phyloP scores from a whole-genome alignment of 2,888 invertebrate species.

The Rhagonycha lutea region DNA sequence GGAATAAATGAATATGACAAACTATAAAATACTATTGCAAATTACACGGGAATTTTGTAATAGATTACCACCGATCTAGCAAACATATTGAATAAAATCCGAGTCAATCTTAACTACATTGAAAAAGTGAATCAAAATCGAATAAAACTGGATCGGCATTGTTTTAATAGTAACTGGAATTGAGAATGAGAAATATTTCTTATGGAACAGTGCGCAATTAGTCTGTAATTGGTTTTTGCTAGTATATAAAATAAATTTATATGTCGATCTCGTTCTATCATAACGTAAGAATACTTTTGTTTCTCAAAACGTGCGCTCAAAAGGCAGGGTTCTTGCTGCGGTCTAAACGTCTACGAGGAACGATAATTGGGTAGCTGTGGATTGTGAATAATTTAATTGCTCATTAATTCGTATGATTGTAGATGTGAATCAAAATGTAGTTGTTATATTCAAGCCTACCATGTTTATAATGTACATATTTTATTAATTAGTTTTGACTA shows the following conservation, averaged over 20 bases:
- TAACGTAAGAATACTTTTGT: neutral
- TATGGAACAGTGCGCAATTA: constrained; percentile 40
- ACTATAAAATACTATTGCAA: neutral
- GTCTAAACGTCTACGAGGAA: constrained; percentile 30
- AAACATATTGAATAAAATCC: neutral
- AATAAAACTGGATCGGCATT: neutral
- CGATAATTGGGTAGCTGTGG: constrained; percentile 52
- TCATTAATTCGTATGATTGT: constrained; percentile 49
- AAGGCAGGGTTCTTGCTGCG: constrained; percentile 16
- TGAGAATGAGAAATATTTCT: constrained; percentile 39
- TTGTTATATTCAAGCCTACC: constrained; percentile 25
- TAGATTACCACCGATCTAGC: neutral
- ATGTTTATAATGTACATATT: constrained; percentile 9
- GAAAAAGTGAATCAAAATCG: neutral
- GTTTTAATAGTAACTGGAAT: neutral
- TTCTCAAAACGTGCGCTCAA: neutral
- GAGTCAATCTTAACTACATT: neutral
- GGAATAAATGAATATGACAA: neutral
- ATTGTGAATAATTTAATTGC: constrained; percentile 53
- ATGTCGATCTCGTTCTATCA: neutral
- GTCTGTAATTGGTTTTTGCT: constrained; percentile 40
- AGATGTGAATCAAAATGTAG: constrained; percentile 31
- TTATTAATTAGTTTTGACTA: constrained; percentile 22
- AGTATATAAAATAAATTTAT: constrained; percentile 9
- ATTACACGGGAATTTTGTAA: neutral